Conservation (phyloP, 2,888 invertebrate species). For the Brenthis daphne region DNA sequence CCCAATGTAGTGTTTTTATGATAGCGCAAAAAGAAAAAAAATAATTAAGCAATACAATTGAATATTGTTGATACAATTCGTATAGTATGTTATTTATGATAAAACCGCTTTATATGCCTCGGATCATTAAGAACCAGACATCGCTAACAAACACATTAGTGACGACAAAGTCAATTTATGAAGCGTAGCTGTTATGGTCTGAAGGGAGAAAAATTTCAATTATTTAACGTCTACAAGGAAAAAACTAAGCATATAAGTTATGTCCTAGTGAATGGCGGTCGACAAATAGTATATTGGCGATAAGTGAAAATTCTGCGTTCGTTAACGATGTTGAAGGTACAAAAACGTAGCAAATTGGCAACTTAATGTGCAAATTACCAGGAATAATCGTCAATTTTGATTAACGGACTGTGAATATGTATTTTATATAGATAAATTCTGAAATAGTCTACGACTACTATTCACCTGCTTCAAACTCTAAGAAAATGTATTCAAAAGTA, state of each 20-base stretch:
- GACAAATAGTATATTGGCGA: constrained; percentile 48
- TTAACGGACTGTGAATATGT: constrained; percentile 54
- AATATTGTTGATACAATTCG: constrained; percentile 9
- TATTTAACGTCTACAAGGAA: constrained; percentile 41
- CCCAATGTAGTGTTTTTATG: not conserved
- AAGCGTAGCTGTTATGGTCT: constrained; percentile 41
- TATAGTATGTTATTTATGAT: constrained; percentile 23
- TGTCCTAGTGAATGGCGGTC: constrained; percentile 42
- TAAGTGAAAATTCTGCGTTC: constrained; percentile 45
- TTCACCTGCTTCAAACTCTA: constrained; percentile 56
- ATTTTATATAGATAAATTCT: constrained; percentile 52
- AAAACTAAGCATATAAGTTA: constrained; percentile 48
- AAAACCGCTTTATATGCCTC: constrained; percentile 30
- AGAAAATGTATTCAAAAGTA: constrained; percentile 16
- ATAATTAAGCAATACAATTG: constrained; percentile 28
- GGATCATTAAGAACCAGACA: constrained; percentile 31
- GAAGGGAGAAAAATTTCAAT: constrained; percentile 44
- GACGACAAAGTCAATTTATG: constrained; percentile 44
- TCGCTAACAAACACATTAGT: constrained; percentile 38
- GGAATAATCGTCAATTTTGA: constrained; percentile 64
- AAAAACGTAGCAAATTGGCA: constrained; percentile 65
- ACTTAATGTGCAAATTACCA: constrained; percentile 67
- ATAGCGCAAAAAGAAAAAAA: constrained; percentile 12
- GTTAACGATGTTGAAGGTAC: constrained; percentile 71
- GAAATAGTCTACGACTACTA: constrained; percentile 44